Percentiles rank a stretch among this genome's conserved stretches.
Conservation (phyloP, 1,140 invertebrate species). For the Oedothorax gibbosus region DNA sequence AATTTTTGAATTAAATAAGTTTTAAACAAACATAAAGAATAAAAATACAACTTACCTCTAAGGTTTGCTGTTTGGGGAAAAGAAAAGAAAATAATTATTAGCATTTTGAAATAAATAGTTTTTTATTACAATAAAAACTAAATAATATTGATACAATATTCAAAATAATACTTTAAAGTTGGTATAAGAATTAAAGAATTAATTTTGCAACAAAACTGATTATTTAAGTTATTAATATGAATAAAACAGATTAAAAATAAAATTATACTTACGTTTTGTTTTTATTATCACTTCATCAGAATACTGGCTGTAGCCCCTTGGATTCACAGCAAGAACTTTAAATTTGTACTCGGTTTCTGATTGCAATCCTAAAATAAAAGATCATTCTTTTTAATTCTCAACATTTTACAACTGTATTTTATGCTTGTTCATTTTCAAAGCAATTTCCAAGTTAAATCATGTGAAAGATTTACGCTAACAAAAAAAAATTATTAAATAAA, state of each 20-base stretch:
- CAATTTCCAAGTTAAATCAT: too few species aligned
- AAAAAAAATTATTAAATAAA: too few species aligned
- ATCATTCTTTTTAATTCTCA: background rate
- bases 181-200: background rate
- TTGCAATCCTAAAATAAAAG: slow-evolving; percentile 59
- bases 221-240: background rate
- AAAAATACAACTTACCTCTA: slow-evolving; percentile 48
- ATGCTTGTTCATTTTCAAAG: background rate
- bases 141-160: background rate
- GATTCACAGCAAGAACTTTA: slow-evolving; percentile 64
- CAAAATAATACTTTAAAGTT: background rate
- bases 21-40: background rate
- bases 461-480: too few species aligned
- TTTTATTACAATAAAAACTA: background rate
- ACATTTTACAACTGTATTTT: background rate
- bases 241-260: background rate
- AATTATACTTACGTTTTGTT: slow-evolving; percentile 62
- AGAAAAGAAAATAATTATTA: slow-evolving; percentile 9
- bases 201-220: background rate
- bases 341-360: slow-evolving; percentile 63
- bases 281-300: slow-evolving; percentile 62
- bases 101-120: background rate
- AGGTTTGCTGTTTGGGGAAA: slow-evolving; percentile 21
- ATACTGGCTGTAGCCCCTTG: slow-evolving; percentile 63
- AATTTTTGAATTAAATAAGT: background rate